Percentiles rank a stretch among this genome's conserved stretches.
Evolutionary conservation across 1,140 invertebrate species (phyloP).

Genomic region (Bombus superbus): DNA sequence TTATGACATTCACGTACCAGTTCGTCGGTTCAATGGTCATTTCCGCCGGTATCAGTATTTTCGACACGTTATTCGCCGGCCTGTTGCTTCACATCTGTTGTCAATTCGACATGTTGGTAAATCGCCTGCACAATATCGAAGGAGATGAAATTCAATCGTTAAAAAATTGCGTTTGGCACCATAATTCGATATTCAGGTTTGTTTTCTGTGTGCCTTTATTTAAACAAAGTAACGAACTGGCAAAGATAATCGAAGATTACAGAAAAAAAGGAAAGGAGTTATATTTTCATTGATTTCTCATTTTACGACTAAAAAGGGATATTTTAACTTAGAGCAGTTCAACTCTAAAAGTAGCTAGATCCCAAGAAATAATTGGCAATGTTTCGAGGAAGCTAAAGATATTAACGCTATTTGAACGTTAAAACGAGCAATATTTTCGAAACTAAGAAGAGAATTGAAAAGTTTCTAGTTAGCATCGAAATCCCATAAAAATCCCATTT

Average conservation of each 20-base stretch:
- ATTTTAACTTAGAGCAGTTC: too few relatives aligned
- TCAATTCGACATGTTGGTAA: conserved; percentile 61
- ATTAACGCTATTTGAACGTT: too few relatives aligned
- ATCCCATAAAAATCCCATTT: too few relatives aligned
- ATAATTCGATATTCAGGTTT: conserved; percentile 59
- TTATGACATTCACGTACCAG: conserved; percentile 56
- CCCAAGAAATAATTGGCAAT: too few relatives aligned
- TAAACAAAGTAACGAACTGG: neutral
- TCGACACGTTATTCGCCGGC: conserved; percentile 57
- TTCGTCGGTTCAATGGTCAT: conserved; percentile 13
- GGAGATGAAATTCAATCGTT: conserved; percentile 1
- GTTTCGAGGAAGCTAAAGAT: too few relatives aligned
- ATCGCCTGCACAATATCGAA: conserved; percentile 37
- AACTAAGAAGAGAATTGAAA: too few relatives aligned
- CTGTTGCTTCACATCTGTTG: conserved; percentile 56
- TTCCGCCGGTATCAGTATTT: conserved; percentile 33
- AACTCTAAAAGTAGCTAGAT: too few relatives aligned
- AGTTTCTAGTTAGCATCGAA: too few relatives aligned
- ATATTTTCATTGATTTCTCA: too few relatives aligned
- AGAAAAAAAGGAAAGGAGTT: neutral
- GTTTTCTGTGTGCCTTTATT: neutral
- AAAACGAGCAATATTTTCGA: too few relatives aligned
- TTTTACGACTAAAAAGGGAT: too few relatives aligned
- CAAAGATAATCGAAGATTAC: neutral
- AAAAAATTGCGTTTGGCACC: conserved; percentile 51